Conservation (phyloP, 2,113 vertebrate species). For the Helogale parvula region DNA sequence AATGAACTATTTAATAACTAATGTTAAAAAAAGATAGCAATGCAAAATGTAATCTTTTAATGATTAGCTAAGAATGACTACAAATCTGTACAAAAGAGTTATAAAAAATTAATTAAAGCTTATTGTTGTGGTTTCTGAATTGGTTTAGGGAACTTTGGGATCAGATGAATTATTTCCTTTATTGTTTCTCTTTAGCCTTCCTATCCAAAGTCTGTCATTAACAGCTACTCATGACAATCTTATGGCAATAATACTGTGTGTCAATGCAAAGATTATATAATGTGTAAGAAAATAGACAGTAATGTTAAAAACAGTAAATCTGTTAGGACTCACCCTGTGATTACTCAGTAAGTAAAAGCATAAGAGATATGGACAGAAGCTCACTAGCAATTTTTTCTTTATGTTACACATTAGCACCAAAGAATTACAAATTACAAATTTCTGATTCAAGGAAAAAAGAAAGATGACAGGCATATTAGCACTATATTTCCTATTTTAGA, state of each 20-base stretch:
- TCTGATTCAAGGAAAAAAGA: conserved; percentile 2
- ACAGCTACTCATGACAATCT: conserved; percentile 20
- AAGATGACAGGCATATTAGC: background rate
- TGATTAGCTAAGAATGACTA: conserved; percentile 46
- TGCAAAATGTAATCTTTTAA: conserved; percentile 42
- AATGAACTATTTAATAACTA: conserved; percentile 42
- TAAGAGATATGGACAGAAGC: background rate
- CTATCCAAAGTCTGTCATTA: background rate
- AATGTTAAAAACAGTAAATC: conserved; percentile 15
- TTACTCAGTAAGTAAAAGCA: background rate
- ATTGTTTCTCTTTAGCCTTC: conserved; percentile 18
- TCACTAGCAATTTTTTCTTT: background rate
- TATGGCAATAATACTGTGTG: background rate
- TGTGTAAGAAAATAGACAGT: background rate
- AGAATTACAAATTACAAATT: conserved; percentile 41
- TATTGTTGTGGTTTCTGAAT: conserved; percentile 50
- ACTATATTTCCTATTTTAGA: background rate
- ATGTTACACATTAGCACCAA: conserved; percentile 3
- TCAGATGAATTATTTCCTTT: conserved; percentile 46
- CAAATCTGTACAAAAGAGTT: conserved; percentile 4
- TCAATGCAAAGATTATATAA: background rate
- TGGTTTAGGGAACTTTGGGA: conserved; percentile 28
- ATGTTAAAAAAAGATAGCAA: conserved; percentile 20
- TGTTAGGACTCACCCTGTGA: background rate
- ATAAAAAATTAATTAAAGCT: conserved; percentile 11